phyloP scores from a whole-genome alignment of 2,888 invertebrate genomes.

The Listrodromus nycthemerus region DNA sequence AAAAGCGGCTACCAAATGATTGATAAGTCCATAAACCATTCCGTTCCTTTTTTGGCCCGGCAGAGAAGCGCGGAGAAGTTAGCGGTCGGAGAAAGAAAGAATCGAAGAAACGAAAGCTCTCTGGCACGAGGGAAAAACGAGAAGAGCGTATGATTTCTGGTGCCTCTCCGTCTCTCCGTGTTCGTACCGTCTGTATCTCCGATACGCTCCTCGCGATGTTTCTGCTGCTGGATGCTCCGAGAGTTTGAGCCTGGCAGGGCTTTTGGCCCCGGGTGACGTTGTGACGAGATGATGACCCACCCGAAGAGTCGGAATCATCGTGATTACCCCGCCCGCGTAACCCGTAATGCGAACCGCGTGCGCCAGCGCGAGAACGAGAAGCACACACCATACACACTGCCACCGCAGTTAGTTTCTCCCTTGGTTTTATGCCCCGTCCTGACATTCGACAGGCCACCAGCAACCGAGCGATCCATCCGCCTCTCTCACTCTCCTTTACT shows the following conservation, averaged over 20 bases:
- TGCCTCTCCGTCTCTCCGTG: constrained; percentile 27
- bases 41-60: constrained; percentile 73
- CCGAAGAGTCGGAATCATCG: constrained; percentile 81
- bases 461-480: constrained; percentile 20
- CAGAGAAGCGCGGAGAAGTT: constrained; percentile 40
- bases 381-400: constrained; percentile 74
- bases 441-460: constrained; percentile 56
- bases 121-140: constrained; percentile 48
- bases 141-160: constrained; percentile 42
- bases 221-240: constrained; percentile 54
- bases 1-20: constrained; percentile 82
- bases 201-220: constrained; percentile 38
- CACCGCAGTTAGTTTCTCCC: constrained; percentile 78
- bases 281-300: constrained; percentile 84
- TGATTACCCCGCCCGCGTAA: constrained; percentile 82
- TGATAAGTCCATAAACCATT: constrained; percentile 84
- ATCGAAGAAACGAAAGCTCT: constrained; percentile 47
- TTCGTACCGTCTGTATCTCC: constrained; percentile 8
- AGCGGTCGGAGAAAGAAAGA: constrained; percentile 43
- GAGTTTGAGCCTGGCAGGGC: constrained; percentile 24
- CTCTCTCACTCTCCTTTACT: constrained; percentile 62
- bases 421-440: constrained; percentile 63
- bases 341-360: constrained; percentile 79
- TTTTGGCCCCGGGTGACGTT: constrained; percentile 83
- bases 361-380: constrained; percentile 72